Evolutionary conservation across 2,113 vertebrate species (phyloP).

Genomic region (Hylia prasina): DNA sequence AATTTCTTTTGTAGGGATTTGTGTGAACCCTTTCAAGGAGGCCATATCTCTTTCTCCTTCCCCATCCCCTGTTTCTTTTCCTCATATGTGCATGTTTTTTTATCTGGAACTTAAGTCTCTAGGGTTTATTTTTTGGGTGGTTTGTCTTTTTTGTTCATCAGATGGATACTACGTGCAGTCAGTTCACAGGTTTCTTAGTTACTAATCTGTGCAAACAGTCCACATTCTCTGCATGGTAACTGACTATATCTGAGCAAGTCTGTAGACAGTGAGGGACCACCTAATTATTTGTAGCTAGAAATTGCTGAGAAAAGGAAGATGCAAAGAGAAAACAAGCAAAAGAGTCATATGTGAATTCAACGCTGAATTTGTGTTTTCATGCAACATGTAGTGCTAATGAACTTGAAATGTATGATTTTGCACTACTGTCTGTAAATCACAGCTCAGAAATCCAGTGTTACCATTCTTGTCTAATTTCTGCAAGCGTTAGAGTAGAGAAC

Average conservation of each 20-base stretch:
- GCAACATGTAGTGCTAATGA: not conserved
- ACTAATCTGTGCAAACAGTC: not conserved
- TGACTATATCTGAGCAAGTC: not conserved
- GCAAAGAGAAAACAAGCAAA: not conserved
- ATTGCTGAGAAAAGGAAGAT: not conserved
- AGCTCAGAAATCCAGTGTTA: not conserved
- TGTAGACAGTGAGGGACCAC: not conserved
- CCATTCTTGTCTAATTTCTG: not conserved
- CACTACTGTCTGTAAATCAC: not conserved
- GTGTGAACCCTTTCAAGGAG: not conserved
- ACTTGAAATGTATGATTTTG: not conserved
- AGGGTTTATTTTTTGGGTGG: not conserved
- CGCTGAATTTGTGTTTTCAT: conserved; percentile 3
- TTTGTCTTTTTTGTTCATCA: not conserved
- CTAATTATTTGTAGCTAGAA: not conserved
- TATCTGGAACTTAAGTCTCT: not conserved
- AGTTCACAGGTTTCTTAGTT: not conserved
- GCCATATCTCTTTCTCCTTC: not conserved
- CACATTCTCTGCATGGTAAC: not conserved
- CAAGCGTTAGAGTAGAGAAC: not conserved
- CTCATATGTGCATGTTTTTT: not conserved
- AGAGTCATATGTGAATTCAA: not conserved
- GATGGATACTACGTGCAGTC: not conserved
- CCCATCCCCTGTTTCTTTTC: not conserved
- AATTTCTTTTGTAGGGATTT: not conserved